phyloP scores from a whole-genome alignment of 2,888 invertebrate species.

The Epistrophe eligans region DNA sequence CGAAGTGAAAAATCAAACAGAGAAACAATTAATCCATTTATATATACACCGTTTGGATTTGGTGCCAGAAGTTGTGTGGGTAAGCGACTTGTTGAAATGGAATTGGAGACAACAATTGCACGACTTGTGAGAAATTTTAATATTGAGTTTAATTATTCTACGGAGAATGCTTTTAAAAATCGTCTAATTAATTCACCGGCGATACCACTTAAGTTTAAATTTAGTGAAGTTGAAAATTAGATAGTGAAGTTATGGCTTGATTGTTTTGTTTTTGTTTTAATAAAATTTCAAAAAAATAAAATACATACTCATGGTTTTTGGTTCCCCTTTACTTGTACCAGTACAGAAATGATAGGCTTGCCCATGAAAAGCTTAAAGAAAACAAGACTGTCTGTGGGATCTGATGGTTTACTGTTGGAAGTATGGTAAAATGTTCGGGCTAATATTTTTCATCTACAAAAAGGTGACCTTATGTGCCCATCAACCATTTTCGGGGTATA shows the following conservation, averaged over 20 bases:
- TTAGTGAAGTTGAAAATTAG: constrained; percentile 74
- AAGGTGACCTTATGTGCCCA: too few species aligned
- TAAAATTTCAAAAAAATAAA: not conserved
- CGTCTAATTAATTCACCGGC: constrained; percentile 79
- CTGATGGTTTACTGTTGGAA: too few species aligned
- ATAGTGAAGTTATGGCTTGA: too few species aligned
- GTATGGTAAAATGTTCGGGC: too few species aligned
- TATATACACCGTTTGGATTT: constrained; percentile 86
- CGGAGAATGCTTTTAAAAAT: constrained; percentile 76
- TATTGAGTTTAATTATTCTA: constrained; percentile 77
- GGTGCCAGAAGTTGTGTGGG: constrained; percentile 88
- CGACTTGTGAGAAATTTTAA: constrained; percentile 79
- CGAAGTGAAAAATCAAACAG: constrained; percentile 77
- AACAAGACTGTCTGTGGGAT: too few species aligned
- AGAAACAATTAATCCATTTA: constrained; percentile 64
- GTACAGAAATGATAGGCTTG: too few species aligned
- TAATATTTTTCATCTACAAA: too few species aligned
- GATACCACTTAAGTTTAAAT: constrained; percentile 81
- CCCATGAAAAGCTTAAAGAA: too few species aligned
- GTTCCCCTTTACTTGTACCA: too few species aligned
- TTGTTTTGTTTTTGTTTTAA: not conserved
- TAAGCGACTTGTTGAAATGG: constrained; percentile 88
- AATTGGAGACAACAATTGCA: constrained; percentile 84
- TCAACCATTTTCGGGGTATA: too few species aligned
- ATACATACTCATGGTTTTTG: not conserved